Evolutionary conservation across 2,888 invertebrate species (phyloP), one percentile per base, ranked within the genome.

Genomic region (Diachrysia chrysitis): DNA sequence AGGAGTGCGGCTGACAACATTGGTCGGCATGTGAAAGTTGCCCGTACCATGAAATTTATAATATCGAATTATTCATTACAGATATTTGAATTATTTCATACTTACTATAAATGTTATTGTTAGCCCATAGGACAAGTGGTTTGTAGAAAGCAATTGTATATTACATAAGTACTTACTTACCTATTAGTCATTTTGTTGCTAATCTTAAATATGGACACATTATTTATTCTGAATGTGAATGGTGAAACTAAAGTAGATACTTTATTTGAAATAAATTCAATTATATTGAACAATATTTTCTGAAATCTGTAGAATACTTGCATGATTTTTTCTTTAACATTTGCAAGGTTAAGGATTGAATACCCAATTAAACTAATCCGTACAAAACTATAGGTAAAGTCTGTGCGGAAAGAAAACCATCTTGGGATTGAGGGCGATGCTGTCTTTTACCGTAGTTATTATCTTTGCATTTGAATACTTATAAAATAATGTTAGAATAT

Each of bases 1-100:
- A 72, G 79, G 69, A 83, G 67, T 67, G 64, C 58, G 71, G 63
- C 59, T 66, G 74, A 73, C 78, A 81, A 73, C 74, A 63, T 25
- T 62, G 56, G 63, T 63, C 63, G 61, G 65, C 65, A 14, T 37
- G 81, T 67, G 78, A 78, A 78, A 81, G 78, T 81, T 69, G 78
- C 35, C 62, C 63, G 62, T 21, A 65, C 64, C 78, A 63, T 81
- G 78, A 81, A 81, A 77, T 77, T 73, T 69, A 69, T 78, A 78
- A 81, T 78, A 67, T 63, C 58, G 60, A 69, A 65, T 67, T 81
- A 69, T 73, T 64, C 72, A 79, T 70, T 76, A 63, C 46, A 37
- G 42, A 42, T 53, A 77, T 67, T 79, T 77, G 57, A 79, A 79
- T 75, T 79, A 76, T 79, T 75, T 69, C 37, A 32, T 54, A 79